phyloP scores from a whole-genome alignment of 2,797 vertebrate species.

The Acomys russatus region DNA sequence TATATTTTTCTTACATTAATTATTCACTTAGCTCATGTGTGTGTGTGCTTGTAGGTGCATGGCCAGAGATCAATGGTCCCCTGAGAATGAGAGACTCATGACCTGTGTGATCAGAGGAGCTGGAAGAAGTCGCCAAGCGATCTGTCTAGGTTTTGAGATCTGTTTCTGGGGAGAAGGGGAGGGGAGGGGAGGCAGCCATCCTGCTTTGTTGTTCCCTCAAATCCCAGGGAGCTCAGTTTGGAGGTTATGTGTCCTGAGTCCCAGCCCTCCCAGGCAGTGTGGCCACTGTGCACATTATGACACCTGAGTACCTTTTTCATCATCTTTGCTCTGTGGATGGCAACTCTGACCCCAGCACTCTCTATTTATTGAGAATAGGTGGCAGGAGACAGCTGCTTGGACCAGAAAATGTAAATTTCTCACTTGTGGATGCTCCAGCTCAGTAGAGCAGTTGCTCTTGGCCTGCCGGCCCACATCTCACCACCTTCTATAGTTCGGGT shows the following conservation, averaged over 20 bases:
- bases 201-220: neutral
- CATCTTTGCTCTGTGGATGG: neutral
- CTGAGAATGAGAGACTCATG: neutral
- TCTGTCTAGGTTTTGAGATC: neutral
- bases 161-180: neutral
- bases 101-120: neutral
- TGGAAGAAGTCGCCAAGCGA: neutral
- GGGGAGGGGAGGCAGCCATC: no score
- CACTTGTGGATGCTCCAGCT: neutral
- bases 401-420: neutral
- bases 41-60: neutral
- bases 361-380: neutral
- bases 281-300: fast-evolving
- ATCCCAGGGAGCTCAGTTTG: neutral
- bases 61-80: neutral
- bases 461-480: neutral
- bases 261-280: neutral
- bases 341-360: neutral
- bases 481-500: neutral
- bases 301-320: neutral
- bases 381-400: neutral
- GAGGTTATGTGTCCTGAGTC: neutral
- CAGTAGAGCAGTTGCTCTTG: neutral
- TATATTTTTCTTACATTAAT: neutral
- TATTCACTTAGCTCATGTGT: neutral